A percentile compares a stretch with the other conserved stretches of the same genome.
Conservation (phyloP, 2,113 vertebrate genomes). For the Diphyllodes magnificus region DNA sequence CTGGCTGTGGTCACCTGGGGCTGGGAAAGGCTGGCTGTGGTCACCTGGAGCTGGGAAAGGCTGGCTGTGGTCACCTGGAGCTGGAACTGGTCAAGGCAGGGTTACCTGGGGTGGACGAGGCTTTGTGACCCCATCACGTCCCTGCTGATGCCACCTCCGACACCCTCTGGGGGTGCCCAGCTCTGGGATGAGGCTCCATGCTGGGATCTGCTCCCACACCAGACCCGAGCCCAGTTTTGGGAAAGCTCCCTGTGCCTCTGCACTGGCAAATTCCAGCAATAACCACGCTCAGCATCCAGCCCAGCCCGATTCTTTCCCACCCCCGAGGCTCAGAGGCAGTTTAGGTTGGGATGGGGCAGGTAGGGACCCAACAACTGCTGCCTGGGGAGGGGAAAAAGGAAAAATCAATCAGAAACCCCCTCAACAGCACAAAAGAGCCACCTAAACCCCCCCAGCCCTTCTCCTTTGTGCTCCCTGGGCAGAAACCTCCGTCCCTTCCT, state of each 20-base stretch:
- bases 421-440: not conserved
- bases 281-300: accelerated
- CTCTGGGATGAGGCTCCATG: not conserved
- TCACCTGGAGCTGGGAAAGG: not conserved
- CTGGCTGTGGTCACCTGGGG: too few species aligned
- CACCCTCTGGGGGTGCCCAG: not conserved
- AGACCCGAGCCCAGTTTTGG: not conserved
- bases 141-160: not conserved
- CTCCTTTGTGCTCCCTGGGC: not conserved
- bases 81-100: not conserved
- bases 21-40: too few species aligned
- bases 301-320: not conserved
- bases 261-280: accelerated
- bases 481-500: not conserved
- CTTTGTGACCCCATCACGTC: not conserved
- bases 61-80: not conserved
- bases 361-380: not conserved
- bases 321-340: too few species aligned
- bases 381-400: too few species aligned
- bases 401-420: not conserved
- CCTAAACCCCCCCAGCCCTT: not conserved
- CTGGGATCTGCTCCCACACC: not conserved
- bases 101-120: not conserved
- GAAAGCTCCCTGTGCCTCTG: not conserved
- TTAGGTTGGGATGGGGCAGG: not conserved